Conservation (phyloP, 2,888 invertebrate species). For the Sarcophaga rosellei region DNA sequence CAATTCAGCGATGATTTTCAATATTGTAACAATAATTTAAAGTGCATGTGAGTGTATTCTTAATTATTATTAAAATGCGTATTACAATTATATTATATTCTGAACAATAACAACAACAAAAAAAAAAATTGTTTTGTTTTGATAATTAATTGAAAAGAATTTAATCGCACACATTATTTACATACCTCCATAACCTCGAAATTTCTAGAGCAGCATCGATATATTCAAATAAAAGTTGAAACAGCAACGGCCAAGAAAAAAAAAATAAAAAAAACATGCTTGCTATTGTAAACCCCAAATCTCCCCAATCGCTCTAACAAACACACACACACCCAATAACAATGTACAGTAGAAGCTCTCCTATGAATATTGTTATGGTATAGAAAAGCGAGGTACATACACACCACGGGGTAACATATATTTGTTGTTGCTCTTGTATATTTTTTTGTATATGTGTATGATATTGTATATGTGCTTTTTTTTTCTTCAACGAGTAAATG, state of each 20-base stretch:
- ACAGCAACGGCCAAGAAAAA: neutral
- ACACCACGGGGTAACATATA: neutral
- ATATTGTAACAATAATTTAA: too few species aligned
- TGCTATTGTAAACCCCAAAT: neutral
- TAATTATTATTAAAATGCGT: too few species aligned
- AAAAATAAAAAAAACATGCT: constrained; percentile 20
- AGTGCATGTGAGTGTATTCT: too few species aligned
- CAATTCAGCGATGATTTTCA: too few species aligned
- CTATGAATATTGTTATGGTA: neutral
- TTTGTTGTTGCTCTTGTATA: neutral
- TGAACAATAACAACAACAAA: too few species aligned
- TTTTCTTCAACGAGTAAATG: constrained; percentile 41
- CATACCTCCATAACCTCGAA: constrained; percentile 56
- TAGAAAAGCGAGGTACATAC: neutral
- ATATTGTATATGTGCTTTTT: neutral
- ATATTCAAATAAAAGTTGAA: constrained; percentile 29
- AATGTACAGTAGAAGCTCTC: neutral
- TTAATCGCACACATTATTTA: constrained; percentile 13
- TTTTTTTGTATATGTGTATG: too few species aligned
- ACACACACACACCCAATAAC: neutral
- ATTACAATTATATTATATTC: too few species aligned
- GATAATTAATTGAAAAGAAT: constrained; percentile 11
- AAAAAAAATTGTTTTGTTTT: neutral
- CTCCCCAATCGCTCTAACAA: neutral
- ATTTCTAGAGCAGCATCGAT: constrained; percentile 51